These are phyloP conservation scores for Tromatobia lineatoria DNA, from an alignment of 2,888 invertebrate species.

Conservation along the genomic window DNA sequence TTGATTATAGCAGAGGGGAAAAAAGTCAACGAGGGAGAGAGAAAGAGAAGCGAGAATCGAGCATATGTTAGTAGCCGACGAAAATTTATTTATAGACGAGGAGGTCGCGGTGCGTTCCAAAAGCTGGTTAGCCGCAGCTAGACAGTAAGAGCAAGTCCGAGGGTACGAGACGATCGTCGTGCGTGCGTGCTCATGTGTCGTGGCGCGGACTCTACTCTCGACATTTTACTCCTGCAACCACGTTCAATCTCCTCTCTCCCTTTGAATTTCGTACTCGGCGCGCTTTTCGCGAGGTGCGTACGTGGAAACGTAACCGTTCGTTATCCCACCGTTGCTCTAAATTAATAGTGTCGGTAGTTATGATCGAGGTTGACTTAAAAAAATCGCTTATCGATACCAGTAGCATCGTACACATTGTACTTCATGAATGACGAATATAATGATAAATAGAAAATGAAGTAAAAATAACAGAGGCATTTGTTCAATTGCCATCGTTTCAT, in stretches of 20 bases:
- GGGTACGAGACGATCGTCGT: constrained; percentile 66
- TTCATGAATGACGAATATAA: neutral
- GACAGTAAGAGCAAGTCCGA: constrained; percentile 77
- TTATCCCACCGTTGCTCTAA: neutral
- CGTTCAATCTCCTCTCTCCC: constrained; percentile 11
- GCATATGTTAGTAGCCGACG: constrained; percentile 78
- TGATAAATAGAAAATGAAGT: neutral
- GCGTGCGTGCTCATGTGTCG: constrained; percentile 61
- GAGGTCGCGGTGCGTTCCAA: constrained; percentile 84
- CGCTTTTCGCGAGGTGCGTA: constrained; percentile 18
- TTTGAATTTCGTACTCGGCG: constrained; percentile 18
- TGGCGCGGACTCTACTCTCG: constrained; percentile 49
- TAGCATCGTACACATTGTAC: neutral
- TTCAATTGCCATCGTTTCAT: constrained; percentile 1
- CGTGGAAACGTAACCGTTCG: neutral
- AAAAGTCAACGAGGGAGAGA: constrained; percentile 29
- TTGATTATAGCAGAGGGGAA: constrained; percentile 55
- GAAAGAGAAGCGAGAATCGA: constrained; percentile 70
- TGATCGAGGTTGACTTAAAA: constrained; percentile 4
- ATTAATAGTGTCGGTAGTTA: neutral
- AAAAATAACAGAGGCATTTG: constrained; percentile 39
- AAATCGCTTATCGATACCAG: neutral
- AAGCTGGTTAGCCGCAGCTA: constrained; percentile 78
- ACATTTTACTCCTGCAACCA: constrained; percentile 14
- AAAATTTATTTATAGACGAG: constrained; percentile 84